Percentiles rank a stretch among this genome's conserved stretches.
These are phyloP conservation scores for Oreochromis mossambicus DNA, from an alignment of 2,797 vertebrate species.

Conservation along the genomic window DNA sequence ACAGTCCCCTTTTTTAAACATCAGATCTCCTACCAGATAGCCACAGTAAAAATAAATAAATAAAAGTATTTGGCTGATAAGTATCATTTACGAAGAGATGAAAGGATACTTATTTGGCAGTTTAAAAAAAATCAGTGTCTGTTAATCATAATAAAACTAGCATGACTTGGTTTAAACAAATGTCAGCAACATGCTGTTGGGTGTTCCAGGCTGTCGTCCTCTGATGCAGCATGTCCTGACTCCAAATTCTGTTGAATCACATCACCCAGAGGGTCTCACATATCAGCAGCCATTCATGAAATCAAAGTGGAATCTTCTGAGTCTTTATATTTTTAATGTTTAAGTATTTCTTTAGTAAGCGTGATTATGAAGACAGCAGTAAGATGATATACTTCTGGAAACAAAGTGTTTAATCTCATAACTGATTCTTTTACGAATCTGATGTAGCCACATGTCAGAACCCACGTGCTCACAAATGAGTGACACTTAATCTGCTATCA, in stretches of 20 bases:
- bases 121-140: neutral
- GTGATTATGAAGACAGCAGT: neutral
- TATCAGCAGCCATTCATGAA: slow-evolving; percentile 31
- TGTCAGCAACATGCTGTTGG: slow-evolving; percentile 36
- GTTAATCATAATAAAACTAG: neutral
- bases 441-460: neutral
- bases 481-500: neutral
- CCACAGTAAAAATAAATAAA: neutral
- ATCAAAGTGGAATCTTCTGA: neutral
- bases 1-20: neutral
- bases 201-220: slow-evolving; percentile 25
- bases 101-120: neutral
- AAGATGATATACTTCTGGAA: neutral
- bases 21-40: neutral
- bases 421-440: neutral
- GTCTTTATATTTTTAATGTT: neutral
- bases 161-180: slow-evolving; percentile 16
- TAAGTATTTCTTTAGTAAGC: neutral
- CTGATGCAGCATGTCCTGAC: slow-evolving; percentile 42
- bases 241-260: slow-evolving; percentile 51
- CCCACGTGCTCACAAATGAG: slow-evolving; percentile 4
- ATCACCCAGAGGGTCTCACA: slow-evolving; percentile 34
- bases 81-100: neutral
- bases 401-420: neutral
- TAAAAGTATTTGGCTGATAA: neutral